Conservation (phyloP, 1,140 invertebrate genomes). For the Zaprionus africanus region DNA sequence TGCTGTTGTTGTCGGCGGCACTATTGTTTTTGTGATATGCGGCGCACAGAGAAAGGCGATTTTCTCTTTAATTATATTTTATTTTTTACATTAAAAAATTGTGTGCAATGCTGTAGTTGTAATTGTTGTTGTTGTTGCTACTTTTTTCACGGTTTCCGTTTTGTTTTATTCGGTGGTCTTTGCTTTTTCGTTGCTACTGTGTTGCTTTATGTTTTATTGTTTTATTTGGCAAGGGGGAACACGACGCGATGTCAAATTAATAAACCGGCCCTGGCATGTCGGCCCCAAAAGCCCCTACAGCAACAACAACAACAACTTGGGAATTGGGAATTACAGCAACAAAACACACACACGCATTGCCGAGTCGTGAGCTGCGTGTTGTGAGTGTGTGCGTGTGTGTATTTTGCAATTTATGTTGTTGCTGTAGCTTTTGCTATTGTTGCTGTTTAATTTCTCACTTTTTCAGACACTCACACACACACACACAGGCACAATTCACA, state of each 20-base stretch:
- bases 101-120: conserved; percentile 57
- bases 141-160: conserved; percentile 65
- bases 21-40: conserved; percentile 80
- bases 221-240: conserved; percentile 48
- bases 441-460: conserved; percentile 38
- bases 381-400: conserved; percentile 23
- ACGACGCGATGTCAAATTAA: conserved; percentile 77
- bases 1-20: conserved; percentile 64
- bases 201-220: conserved; percentile 30
- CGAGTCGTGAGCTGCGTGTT: conserved; percentile 43
- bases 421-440: conserved; percentile 15
- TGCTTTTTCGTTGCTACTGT: conserved; percentile 10
- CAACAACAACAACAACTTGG: conserved; percentile 26
- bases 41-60: conserved; percentile 77
- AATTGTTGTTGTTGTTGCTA: conserved; percentile 36
- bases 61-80: conserved; percentile 83
- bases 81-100: conserved; percentile 76
- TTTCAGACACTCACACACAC: conserved; percentile 23
- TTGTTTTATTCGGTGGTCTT: conserved; percentile 55
- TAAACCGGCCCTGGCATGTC: conserved; percentile 72
- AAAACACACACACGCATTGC: conserved; percentile 23
- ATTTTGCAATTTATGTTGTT: conserved; percentile 56
- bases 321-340: conserved; percentile 20
- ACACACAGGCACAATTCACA: conserved; percentile 41
- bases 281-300: conserved; percentile 10